Conservation (phyloP, 2,113 vertebrate species). For the Anarhynchus alexandrinus region DNA sequence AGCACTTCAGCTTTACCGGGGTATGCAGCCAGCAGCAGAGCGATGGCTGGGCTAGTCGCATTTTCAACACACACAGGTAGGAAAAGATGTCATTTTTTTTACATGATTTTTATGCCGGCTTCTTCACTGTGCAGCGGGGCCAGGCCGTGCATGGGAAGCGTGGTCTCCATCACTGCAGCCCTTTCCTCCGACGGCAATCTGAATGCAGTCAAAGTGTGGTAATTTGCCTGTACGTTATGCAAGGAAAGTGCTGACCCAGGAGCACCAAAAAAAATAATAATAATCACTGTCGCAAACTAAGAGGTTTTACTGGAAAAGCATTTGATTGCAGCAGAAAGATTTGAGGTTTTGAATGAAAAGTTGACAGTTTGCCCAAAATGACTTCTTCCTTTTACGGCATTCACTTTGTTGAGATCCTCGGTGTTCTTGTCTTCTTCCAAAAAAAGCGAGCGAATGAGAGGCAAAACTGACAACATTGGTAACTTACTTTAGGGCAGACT, state of each 20-base stretch:
- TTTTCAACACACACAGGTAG: neutral
- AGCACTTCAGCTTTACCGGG: neutral
- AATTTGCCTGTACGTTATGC: neutral
- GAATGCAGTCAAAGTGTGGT: neutral
- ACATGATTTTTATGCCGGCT: neutral
- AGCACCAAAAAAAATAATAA: neutral
- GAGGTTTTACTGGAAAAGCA: neutral
- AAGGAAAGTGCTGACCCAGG: neutral
- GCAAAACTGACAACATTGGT: neutral
- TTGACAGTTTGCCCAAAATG: neutral
- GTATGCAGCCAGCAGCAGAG: neutral
- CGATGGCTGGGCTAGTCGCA: neutral
- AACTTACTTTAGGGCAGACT: neutral
- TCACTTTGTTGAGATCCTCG: neutral
- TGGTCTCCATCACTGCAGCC: neutral
- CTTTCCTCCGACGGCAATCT: neutral
- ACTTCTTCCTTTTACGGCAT: neutral
- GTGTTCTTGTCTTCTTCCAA: neutral
- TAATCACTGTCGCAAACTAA: neutral
- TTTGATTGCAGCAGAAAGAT: neutral
- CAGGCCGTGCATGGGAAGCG: neutral
- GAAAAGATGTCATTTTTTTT: neutral
- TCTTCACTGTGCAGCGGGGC: rapidly evolving
- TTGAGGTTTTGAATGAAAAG: neutral
- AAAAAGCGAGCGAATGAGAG: neutral